phyloP scores from a whole-genome alignment of 2,888 invertebrate genomes.

The Drosophila antonietae region DNA sequence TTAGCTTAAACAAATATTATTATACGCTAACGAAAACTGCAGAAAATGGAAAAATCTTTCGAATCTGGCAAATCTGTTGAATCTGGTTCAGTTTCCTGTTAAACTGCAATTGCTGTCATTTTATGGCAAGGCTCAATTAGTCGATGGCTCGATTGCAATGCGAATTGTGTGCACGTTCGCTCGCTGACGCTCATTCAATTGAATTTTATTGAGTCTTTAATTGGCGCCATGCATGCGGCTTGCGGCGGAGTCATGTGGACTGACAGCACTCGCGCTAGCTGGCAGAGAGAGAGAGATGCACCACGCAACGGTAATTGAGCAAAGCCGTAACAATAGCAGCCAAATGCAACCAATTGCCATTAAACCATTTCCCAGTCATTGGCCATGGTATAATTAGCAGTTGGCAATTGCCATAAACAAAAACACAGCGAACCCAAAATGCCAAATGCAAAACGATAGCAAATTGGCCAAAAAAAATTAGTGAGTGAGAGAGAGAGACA shows the following conservation, averaged over 20 bases:
- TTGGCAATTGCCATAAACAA: slow-evolving; percentile 61
- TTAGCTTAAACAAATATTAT: slow-evolving; percentile 5
- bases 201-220: slow-evolving; percentile 78
- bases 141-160: slow-evolving; percentile 23
- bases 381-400: slow-evolving; percentile 66
- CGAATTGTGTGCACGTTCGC: slow-evolving; percentile 14
- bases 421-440: slow-evolving; percentile 24
- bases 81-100: slow-evolving; percentile 13
- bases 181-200: slow-evolving; percentile 46
- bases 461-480: slow-evolving; percentile 11
- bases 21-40: not conserved
- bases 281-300: not conserved
- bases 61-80: slow-evolving; percentile 2
- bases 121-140: slow-evolving; percentile 43
- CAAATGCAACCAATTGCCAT: slow-evolving; percentile 50
- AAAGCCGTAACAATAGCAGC: slow-evolving; percentile 63
- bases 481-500: not conserved
- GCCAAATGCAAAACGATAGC: slow-evolving; percentile 46
- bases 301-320: slow-evolving; percentile 41
- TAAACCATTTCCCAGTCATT: slow-evolving; percentile 43
- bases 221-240: slow-evolving; percentile 58
- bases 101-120: slow-evolving; percentile 31
- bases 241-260: slow-evolving; percentile 20
- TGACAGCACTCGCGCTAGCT: not conserved
- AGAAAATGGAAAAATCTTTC: slow-evolving; percentile 12